Evolutionary conservation across 2,888 invertebrate species (phyloP), one percentile per base, ranked within the genome.

Genomic region (Copidosoma aretas): DNA sequence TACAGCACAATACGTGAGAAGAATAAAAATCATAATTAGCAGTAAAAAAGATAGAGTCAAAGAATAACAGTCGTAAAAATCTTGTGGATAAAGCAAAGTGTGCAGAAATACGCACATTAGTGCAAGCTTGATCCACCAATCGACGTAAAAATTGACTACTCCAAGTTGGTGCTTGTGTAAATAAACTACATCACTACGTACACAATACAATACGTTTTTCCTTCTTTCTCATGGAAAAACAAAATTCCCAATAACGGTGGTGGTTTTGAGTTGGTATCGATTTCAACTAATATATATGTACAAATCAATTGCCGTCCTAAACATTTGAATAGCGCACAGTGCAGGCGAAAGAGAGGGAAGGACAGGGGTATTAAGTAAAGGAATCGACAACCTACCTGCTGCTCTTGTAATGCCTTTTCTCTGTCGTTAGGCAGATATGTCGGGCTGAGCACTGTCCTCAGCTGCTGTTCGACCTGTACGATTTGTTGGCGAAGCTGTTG

Each of bases 381-480:
- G 17, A 60, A 51, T 52, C 22, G 52, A 67, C 49, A 64, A 68
- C 68, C 88, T 92, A 95, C 95, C 92, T 94, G 93, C 88, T 94
- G 94, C 82, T 94, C 93, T 80, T 89, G 88, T 75, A 90, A 86
- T 76, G 93, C 93, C 77, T 90, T 91, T 78, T 94, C 93, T 77
- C 92, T 89, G 84, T 95, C 93, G 77, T 91, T 90, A 72, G 93
- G 91, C 81, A 91, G 87, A 85, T 93, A 93, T 77, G 92, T 91
- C 71, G 95, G 94, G 80, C 93, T 92, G 84, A 93, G 89, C 60
- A 93, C 91, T 70, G 91, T 88, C 72, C 95, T 89, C 81, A 96
- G 87, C 82, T 93, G 92, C 84, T 95, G 95, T 84, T 96, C 95
- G 74, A 93, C 93, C 82, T 92, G 91, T 73, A 94, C 90, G 79